phyloP scores from a whole-genome alignment of 2,113 vertebrate genomes.

The Caranx melampygus region DNA sequence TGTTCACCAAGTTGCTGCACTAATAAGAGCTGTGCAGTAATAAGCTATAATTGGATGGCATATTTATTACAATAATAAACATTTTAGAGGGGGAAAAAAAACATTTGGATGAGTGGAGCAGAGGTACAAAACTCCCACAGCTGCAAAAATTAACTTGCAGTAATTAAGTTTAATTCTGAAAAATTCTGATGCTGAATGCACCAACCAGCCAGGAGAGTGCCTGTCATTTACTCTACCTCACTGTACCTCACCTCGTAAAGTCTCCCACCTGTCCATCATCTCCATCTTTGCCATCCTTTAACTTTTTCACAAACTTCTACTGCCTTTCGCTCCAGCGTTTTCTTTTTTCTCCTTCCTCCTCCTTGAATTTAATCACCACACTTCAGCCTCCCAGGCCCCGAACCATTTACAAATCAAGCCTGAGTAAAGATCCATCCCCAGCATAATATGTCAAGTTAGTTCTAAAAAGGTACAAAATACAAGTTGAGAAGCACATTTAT shows the following conservation, averaged over 20 bases:
- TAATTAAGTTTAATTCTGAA: conserved; percentile 1
- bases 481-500: too few species aligned
- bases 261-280: neutral
- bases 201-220: neutral
- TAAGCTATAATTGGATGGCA: conserved; percentile 56
- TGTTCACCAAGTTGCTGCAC: conserved; percentile 39
- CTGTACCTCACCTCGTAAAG: neutral
- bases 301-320: neutral
- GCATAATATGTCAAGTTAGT: too few species aligned
- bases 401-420: neutral
- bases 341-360: neutral
- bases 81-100: conserved; percentile 23
- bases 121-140: conserved; percentile 9
- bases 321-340: neutral
- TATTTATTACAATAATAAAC: conserved; percentile 65
- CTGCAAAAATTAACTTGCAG: conserved; percentile 6
- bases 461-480: neutral
- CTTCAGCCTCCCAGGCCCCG: neutral
- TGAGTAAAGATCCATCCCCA: too few species aligned
- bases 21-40: conserved; percentile 39
- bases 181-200: neutral
- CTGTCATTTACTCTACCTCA: neutral
- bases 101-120: conserved; percentile 5
- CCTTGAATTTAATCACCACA: neutral
- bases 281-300: neutral